Base-by-base conservation (phyloP, 2,797 vertebrate species). In the Eulemur rubriventer region DNA sequence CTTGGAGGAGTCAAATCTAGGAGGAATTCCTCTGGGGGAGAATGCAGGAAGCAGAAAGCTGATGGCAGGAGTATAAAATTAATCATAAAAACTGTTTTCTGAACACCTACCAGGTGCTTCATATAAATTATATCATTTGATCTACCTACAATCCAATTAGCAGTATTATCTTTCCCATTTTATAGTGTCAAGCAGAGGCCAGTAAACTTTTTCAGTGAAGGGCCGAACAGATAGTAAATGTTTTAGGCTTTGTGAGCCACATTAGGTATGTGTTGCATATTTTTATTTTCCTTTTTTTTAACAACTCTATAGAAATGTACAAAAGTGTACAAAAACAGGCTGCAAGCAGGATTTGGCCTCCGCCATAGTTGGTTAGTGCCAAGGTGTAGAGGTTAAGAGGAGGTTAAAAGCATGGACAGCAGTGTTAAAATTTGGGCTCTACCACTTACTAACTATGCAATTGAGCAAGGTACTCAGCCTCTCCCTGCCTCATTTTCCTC, bases 1-100 rank as follows among this genome's bases (percentile, higher is more conserved):
- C 20, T 81, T 85, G 13, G 55, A 63, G 85, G 33, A 81, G 28
- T 94, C 46, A 89, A 82, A 89, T 81, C 13, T 78, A 86, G 33
- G 61, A 89, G 63, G 10, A 38, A 76, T 90, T 94, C 10, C 41
- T 92, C 65, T 78, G 18, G 8, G 33, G 30, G 22, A 69, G 16
- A 75, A 35, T 72, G 10, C 30, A 70, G 28, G 33, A 89, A 89
- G 22, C 16, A 38, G 38, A 91, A 38, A 75, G 26, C 16, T 89
- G 61, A 82, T 96, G 30, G 67, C 5, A 63, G 50, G 11, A 76
- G 10, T 88, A 89, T 79, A 94, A 89, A 63, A 61, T 85, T 63
- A 76, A 76, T 70, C 30, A 63, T 55, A 81, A 94, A 88, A 87
- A 65, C 41, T 50, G 46, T 57, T 73, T 73, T 93, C 85, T 89